phyloP scores from a whole-genome alignment of 2,888 invertebrate genomes.

The Agriopis aurantiaria region DNA sequence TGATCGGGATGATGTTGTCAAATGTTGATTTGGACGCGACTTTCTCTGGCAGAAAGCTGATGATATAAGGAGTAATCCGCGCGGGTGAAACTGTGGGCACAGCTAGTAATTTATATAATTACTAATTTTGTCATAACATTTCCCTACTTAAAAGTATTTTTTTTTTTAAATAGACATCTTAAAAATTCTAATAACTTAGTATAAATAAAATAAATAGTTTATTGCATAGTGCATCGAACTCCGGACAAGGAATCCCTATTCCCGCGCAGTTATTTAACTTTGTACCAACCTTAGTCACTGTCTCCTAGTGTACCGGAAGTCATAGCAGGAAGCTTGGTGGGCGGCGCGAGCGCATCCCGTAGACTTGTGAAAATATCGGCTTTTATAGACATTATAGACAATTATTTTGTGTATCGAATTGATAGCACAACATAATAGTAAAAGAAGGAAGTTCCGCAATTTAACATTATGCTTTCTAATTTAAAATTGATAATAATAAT shows the following conservation, averaged over 20 bases:
- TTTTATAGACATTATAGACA: constrained; percentile 27
- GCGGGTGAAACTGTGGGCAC: too few relatives aligned
- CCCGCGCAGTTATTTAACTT: background rate
- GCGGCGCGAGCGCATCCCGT: constrained; percentile 71
- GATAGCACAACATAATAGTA: constrained; percentile 15
- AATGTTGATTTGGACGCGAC: too few relatives aligned
- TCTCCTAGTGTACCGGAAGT: constrained; percentile 24
- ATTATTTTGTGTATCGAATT: constrained; percentile 34
- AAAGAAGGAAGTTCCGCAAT: constrained; percentile 20
- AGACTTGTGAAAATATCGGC: constrained; percentile 44
- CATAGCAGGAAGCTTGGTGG: constrained; percentile 76
- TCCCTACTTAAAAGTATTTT: background rate
- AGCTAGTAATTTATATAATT: too few relatives aligned
- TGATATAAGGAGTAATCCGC: too few relatives aligned
- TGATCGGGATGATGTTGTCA: too few relatives aligned
- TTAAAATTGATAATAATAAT: background rate
- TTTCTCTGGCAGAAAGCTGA: too few relatives aligned
- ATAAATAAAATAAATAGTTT: background rate
- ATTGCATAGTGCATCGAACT: too few relatives aligned
- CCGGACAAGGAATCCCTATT: too few relatives aligned
- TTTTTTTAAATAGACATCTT: background rate
- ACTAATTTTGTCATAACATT: too few relatives aligned
- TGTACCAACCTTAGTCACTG: constrained; percentile 16
- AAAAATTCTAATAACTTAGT: background rate
- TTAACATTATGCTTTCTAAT: constrained; percentile 14